These are phyloP conservation scores for Rousettus madagascariensis DNA, from an alignment of 2,797 vertebrate species.

Conservation along the genomic window DNA sequence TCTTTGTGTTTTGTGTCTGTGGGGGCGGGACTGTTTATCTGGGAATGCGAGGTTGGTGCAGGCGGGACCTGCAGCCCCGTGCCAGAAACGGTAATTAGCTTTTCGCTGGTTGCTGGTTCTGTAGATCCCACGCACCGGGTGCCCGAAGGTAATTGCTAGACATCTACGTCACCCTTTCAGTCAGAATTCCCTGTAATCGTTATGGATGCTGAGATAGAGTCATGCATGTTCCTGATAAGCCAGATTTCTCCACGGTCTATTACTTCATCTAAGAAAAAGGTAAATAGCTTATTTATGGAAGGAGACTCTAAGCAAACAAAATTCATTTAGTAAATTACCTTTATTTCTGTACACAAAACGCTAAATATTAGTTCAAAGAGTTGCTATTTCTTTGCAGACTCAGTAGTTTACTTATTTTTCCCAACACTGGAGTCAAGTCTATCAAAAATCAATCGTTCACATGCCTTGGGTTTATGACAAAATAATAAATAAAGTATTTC, in stretches of 20 bases:
- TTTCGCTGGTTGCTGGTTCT: background rate
- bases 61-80: background rate
- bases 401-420: background rate
- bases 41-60: background rate
- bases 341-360: background rate
- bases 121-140: background rate
- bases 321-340: background rate
- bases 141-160: background rate
- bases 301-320: background rate
- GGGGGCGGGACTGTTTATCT: background rate
- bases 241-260: background rate
- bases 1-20: background rate
- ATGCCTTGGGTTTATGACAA: background rate
- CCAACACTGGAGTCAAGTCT: background rate
- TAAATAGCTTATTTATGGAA: background rate
- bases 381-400: background rate
- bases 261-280: slow-evolving; percentile 27
- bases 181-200: background rate
- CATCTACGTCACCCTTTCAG: background rate
- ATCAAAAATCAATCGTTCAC: slow-evolving; percentile 18
- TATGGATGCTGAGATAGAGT: background rate
- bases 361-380: background rate
- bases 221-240: background rate
- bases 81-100: background rate
- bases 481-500: slow-evolving; percentile 27